Evolutionary conservation across 2,797 vertebrate species (phyloP), one percentile per base, ranked within the genome.

Genomic region (Mustela erminea): DNA sequence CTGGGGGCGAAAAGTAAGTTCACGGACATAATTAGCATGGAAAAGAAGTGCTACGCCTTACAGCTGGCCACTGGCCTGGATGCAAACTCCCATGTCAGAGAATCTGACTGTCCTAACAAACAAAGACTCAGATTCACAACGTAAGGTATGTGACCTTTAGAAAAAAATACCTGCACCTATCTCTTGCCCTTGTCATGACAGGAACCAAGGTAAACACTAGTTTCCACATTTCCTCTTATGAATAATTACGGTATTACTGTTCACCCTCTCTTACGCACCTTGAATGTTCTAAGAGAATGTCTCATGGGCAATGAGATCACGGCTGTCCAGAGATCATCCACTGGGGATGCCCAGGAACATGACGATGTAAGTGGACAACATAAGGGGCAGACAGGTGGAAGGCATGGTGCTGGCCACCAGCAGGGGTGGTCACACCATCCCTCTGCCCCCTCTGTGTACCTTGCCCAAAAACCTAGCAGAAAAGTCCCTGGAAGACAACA

Each of bases 171-270:
- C n/a, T n/a, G 43, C 41, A 81, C 75, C 68, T 95, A 95, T 87
- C 54, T 94, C 56, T 87, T 32, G 23, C 29, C 58, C 72, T 70
- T 18, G 60, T 74, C 72, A 77, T 41, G 56, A 90, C 49, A 90
- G 70, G 64, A 95, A 90, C 68, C 75, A 85, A 92, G 85, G 83
- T 72, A 97, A 97, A 97, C 18, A 87, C 60, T 62, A 74, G 41
- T 52, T 64, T 93, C 46, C 70, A 94, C 56, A 86, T 90, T 96
- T 96, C 89, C 95, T 97, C 46, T 90, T 95, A 95, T 38, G 35
- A 96, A 77, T 72, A 60, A 96, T 52, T 66, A n/a, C 25, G 58
- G 80, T 38, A 35, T 90, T 75, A 88, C 43, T 43, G 25, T 88
- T 93, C 82, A 80, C 38, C 60, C 15, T 95, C 95, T 21, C 27